Evolutionary conservation across 2,888 invertebrate genomes (phyloP), one percentile per base, ranked within the genome.

Genomic region (Calephelis perditalis): DNA sequence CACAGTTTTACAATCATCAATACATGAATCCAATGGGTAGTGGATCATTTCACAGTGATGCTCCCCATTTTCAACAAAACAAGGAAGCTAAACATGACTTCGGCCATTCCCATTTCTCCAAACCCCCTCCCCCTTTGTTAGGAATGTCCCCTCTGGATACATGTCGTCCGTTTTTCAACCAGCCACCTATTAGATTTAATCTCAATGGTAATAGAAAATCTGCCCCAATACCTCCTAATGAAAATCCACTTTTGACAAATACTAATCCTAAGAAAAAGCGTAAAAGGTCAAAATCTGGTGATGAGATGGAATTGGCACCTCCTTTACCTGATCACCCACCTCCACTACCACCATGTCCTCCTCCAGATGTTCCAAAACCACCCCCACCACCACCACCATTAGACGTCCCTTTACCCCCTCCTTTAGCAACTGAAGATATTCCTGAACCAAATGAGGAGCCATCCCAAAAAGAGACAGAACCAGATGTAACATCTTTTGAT

Each of bases 191-290:
- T 65, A 79, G 90, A 67, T 91, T 91, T 72, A 90, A 91, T 76
- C 74, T 91, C 5, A 88, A 87, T 67, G 83, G 77, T 63, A 74
- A 79, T 64, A 79, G 82, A 65, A 89, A 88, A 72, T 77, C 85
- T 63, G 72, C 84, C 63, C 86, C 86, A n/a, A 70, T 85, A 65
- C 78, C 81, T 57, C 71, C 77, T 36, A 84, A 79, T 68, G 89
- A 86, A 72, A 90, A 87, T 71, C 90, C 88, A 55, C 80, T 90
- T 26, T 71, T 84, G 64, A 71, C 64, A 26, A 88, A 82, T 67
- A 82, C 74, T 70, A 92, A 92, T 62, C 91, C 92, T 1, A 95
- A 96, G 87, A 96, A 95, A 85, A 96, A 96, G 77, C 93, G 95
- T 59, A 96, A 95, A 83, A 93, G 94, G 68, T 72, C 70, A 66